phyloP scores from a whole-genome alignment of 2,797 vertebrate genomes.

The Cossypha heuglini region DNA sequence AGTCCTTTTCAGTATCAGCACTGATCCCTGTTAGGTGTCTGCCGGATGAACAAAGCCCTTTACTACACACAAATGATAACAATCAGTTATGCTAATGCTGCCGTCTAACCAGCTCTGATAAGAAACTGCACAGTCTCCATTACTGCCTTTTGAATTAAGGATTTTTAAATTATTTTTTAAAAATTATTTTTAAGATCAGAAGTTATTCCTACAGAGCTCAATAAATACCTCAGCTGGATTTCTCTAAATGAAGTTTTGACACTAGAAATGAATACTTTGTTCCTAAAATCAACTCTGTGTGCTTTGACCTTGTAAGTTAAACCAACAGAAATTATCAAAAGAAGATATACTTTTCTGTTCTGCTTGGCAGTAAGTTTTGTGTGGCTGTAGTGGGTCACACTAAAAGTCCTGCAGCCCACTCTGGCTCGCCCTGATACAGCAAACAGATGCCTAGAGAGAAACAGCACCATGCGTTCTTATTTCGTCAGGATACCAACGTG shows the following conservation, averaged over 20 bases:
- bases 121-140: background rate
- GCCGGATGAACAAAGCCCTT: background rate
- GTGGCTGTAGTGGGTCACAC: background rate
- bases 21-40: background rate
- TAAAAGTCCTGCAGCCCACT: background rate
- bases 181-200: background rate
- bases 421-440: background rate
- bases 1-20: background rate
- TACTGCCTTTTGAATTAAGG: background rate
- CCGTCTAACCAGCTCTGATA: background rate
- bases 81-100: background rate
- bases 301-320: background rate
- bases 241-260: background rate
- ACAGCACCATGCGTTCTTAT: background rate
- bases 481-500: background rate
- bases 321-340: background rate
- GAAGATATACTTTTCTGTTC: background rate
- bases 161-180: background rate
- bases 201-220: background rate
- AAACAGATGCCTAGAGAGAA: background rate
- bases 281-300: background rate
- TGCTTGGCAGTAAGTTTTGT: background rate
- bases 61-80: background rate
- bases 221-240: background rate
- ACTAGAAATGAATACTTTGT: background rate